Base-by-base conservation (phyloP, 2,888 invertebrate species). In the Ennomos fuscantarius region DNA sequence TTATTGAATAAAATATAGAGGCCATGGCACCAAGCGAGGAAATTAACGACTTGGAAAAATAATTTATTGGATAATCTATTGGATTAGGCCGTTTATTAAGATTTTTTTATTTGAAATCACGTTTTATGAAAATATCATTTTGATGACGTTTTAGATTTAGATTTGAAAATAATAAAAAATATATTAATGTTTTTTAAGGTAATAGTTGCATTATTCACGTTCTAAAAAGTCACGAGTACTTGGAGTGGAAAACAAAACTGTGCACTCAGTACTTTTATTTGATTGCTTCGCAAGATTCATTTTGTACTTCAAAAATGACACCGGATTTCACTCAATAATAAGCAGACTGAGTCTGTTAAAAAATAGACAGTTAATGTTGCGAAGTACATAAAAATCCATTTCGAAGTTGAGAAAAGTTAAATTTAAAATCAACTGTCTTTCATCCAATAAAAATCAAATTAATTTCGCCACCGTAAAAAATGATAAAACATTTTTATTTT, bases 401-500 rank as follows among this genome's bases (percentile, higher is more conserved):
- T 55, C 74, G 69, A 82, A 84, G 76, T 85, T 84, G 76, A 79
- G 73, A 76, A 72, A 84, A 82, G 83, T 83, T 84, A 81, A 85
- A 84, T 84, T 86, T 85, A 80, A 87, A 87, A 85, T 86, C 82
- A 84, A 85, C 87, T 81, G 79, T 74, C 82, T 69, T 83, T 77
- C 78, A 80, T 80, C 78, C 75, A 70, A 72, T 79, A 78, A 85
- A 24, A 88, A 88, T 88, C 84, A 86, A 88, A 88, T 89, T 88
- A 88, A 86, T 81, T 81, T 81, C 73, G 81, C 81, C 82, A 81
- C 84, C 82, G 78, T 82, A 81, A 82, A 87, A 87, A 86, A 82
- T 83, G 79, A 68, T 77, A 81, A 83, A 85, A 83, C 73, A 81
- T 84, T 84, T 84, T 79, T 75, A 54, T 55, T 61, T 71, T 78